Base-by-base conservation (phyloP, 1,140 invertebrate genomes). In the Branchinecta lynchi region DNA sequence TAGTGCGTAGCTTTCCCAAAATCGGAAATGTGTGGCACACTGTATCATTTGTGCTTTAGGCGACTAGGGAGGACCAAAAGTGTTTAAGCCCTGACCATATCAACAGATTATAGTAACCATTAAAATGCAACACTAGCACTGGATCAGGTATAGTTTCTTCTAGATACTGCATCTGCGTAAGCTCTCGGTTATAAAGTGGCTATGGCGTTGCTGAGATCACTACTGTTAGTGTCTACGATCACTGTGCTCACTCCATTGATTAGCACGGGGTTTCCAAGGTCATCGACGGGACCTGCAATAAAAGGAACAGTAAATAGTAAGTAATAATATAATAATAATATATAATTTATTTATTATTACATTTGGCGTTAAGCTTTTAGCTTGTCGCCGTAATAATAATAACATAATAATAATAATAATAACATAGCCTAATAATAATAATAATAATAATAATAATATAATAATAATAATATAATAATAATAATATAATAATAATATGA, bases 401-500 rank as follows among this genome's bases (percentile, higher is more conserved):
- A 51, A 51, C n/a, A 51, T 51, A 51, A 51, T 9, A n/a, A 9
- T 51, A 9, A 51, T 51, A 51, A 51, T 9, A 9, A 51, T 51
- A 51, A n/a, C n/a, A 51, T 51, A 51, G 46, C n/a, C 9, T 51
- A 51, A 9, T 9, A n/a, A 9, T 9, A 9, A 51, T 9, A 9
- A 51, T 51, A 51, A n/a, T 51, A 51, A 9, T 9, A 51, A 51
- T 9, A 9, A 51, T 9, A 51, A n/a, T n/a, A 51, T 51, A 51
- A n/a, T 51, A 51, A 51, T 9, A 9, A 51, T 9, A 9, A 51
- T 9, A 9, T 9, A 51, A 51, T 51, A 51, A 51, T 51, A n/a
- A 51, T 9, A 51, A n/a, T 51, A 51, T 51, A 51, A n/a, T 51
- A 51, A 51, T n/a, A n/a, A n/a, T n/a, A n/a, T n/a, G n/a, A n/a